These are phyloP conservation scores for Periophthalmodon schlosseri DNA, from an alignment of 2,113 vertebrate species.

Conservation along the genomic window DNA sequence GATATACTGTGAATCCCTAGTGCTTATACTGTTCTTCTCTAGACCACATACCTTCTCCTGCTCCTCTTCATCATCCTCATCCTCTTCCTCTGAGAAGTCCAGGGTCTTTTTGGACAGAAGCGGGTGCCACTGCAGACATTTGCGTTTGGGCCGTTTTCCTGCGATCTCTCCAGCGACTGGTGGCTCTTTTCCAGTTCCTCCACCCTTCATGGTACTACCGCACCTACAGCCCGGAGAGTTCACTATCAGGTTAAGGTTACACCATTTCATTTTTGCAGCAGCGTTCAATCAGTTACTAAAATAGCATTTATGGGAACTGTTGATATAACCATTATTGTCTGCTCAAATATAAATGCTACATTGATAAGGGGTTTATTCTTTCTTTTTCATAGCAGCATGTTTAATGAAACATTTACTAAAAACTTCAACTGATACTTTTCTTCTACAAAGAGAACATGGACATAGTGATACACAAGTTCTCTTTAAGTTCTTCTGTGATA, in stretches of 20 bases:
- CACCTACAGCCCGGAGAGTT: constrained; percentile 68
- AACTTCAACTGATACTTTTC: no score
- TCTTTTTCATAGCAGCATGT: background rate
- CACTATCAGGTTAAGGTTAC: background rate
- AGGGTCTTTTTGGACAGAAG: constrained; percentile 94
- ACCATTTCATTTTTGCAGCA: background rate
- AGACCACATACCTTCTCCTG: constrained; percentile 84
- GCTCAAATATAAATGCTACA: background rate
- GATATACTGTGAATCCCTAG: no score
- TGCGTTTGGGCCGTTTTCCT: constrained; percentile 92
- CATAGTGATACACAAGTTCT: no score
- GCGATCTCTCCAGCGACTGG: constrained; percentile 87
- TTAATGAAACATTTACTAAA: background rate
- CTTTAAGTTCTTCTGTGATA: background rate
- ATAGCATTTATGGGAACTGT: background rate
- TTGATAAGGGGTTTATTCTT: background rate
- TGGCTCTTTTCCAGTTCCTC: constrained; percentile 90
- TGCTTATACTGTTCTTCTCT: background rate
- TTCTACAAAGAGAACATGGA: no score
- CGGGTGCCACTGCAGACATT: constrained; percentile 99
- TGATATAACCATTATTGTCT: background rate
- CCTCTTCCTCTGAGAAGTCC: constrained; percentile 97
- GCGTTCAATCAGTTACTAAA: background rate
- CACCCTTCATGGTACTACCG: constrained; percentile 96
- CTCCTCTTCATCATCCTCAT: constrained; percentile 96